Evolutionary conservation across 2,797 vertebrate species (phyloP).

Genomic region (Chaunax sp.): DNA sequence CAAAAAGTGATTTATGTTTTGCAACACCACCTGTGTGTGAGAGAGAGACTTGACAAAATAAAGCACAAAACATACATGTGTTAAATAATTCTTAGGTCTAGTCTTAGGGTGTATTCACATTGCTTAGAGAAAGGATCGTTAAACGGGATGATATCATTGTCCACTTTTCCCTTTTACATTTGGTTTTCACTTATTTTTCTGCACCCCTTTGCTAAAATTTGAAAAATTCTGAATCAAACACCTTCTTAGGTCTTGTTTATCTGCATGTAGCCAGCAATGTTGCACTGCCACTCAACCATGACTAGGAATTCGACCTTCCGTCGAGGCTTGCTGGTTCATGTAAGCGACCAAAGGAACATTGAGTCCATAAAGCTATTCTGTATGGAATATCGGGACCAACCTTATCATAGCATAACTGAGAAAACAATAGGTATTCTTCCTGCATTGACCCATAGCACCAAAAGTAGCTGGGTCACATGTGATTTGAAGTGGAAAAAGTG

Average conservation of each 20-base stretch:
- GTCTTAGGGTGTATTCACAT: no score
- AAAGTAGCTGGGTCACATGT: conserved; percentile 8
- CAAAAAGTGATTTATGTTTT: no score
- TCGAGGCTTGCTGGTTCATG: background rate
- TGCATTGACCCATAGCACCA: conserved; percentile 5
- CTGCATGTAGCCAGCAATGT: conserved; percentile 3
- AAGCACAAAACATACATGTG: background rate
- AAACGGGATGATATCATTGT: no score
- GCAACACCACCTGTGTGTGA: no score
- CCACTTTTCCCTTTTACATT: background rate
- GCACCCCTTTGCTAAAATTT: conserved; percentile 14
- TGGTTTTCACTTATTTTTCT: conserved; percentile 3
- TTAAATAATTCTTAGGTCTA: no score
- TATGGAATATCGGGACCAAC: conserved; percentile 8
- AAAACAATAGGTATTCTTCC: conserved; percentile 14
- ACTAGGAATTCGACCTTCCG: conserved; percentile 46
- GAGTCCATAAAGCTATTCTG: conserved; percentile 14
- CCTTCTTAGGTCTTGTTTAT: conserved; percentile 28
- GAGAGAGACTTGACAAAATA: background rate
- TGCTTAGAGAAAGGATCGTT: background rate
- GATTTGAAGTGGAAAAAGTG: conserved; percentile 7
- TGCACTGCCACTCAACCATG: conserved; percentile 27
- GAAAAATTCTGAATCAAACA: no score
- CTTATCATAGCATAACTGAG: background rate
- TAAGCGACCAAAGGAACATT: conserved; percentile 10